These are phyloP conservation scores for Dipus sagitta DNA, from an alignment of 2,797 vertebrate species.

Conservation along the genomic window DNA sequence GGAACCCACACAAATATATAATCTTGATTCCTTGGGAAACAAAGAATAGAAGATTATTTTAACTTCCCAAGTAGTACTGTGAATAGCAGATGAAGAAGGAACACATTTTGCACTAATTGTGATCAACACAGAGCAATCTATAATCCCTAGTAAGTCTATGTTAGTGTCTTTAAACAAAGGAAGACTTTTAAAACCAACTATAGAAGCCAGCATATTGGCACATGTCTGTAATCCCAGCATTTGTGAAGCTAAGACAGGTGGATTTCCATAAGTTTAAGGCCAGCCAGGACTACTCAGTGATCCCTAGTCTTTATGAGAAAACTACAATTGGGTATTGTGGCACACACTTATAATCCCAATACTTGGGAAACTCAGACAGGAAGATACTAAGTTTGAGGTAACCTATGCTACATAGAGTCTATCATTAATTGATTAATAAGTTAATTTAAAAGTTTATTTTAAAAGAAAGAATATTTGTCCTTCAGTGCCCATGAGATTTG, in stretches of 20 bases:
- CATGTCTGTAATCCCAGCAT: not conserved
- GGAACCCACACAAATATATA: not conserved
- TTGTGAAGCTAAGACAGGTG: not conserved
- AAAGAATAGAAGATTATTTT: conserved; percentile 15
- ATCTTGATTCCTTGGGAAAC: not conserved
- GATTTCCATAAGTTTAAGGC: not conserved
- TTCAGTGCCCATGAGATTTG: not conserved
- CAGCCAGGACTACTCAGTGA: not conserved
- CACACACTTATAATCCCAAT: too few relatives aligned
- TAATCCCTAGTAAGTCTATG: not conserved
- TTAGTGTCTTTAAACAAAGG: conserved; percentile 23
- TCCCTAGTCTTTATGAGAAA: not conserved
- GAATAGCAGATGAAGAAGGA: not conserved
- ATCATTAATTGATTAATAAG: too few relatives aligned
- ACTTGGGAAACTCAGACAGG: too few relatives aligned
- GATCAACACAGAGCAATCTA: not conserved
- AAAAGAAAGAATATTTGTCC: not conserved
- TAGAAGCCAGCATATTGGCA: not conserved
- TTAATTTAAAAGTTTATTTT: too few relatives aligned
- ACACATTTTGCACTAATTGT: not conserved
- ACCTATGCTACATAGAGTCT: too few relatives aligned
- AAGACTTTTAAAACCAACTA: conserved; percentile 26
- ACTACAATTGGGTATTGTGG: too few relatives aligned
- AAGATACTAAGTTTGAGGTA: too few relatives aligned
- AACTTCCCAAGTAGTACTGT: conserved; percentile 18